phyloP scores from a whole-genome alignment of 2,797 vertebrate species.

The Diglossa cyanea region DNA sequence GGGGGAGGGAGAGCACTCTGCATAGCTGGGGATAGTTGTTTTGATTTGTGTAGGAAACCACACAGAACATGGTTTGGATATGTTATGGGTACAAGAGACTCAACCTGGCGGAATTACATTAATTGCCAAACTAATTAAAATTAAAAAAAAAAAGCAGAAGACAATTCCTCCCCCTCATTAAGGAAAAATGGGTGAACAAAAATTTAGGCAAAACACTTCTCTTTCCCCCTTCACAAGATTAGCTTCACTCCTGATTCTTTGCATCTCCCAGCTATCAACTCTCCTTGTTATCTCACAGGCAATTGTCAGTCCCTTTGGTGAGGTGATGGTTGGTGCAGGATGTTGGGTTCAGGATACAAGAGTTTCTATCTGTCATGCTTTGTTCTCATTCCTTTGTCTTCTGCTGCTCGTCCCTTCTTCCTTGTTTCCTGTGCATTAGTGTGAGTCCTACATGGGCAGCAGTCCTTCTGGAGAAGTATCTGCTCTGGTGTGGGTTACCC shows the following conservation, averaged over 20 bases:
- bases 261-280: accelerated
- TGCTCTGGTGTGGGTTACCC: background rate
- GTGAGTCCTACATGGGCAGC: background rate
- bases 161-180: accelerated
- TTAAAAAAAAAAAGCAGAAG: background rate
- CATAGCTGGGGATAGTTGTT: accelerated
- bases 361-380: background rate
- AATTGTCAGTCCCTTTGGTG: background rate
- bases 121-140: background rate
- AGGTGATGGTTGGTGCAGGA: background rate
- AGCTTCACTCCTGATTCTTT: background rate
- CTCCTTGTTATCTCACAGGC: accelerated
- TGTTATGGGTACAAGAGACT: accelerated
- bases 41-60: background rate
- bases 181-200: background rate
- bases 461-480: background rate
- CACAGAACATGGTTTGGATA: background rate
- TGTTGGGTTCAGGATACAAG: accelerated
- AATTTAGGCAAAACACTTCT: background rate
- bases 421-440: background rate
- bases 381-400: background rate
- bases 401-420: background rate
- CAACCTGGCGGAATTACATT: background rate
- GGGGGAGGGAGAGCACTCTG: accelerated
- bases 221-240: background rate